Base-by-base conservation (phyloP, 2,797 vertebrate species). In the Ctenopoma multispine region DNA sequence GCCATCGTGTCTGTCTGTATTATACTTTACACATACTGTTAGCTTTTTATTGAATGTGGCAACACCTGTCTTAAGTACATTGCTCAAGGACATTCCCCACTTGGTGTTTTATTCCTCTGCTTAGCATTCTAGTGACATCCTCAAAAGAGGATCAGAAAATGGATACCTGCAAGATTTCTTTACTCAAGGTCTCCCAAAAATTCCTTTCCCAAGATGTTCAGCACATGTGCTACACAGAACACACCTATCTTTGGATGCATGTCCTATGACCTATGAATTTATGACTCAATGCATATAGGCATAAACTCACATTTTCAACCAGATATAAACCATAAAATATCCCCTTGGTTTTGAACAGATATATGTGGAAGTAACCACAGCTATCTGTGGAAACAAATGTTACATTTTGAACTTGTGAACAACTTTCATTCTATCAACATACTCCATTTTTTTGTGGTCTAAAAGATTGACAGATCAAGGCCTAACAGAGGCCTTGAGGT, bases 21-120 rank as follows among this genome's bases (percentile, higher is more conserved):
- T 58, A 46, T 27, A 27, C 69, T 59, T 67, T 62, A 63, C 76
- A 75, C 66, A 63, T 50, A 46, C 1, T 20, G 58, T 64, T 73
- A 44, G 68, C 27, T 57, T 67, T 87, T 55, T 54, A 79, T 87
- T 70, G 64, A 71, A 44, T 29, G 46, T 21, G 59, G 75, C 9
- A 89, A 91, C 91, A 92, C 84, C 89, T 91, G 90, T 91, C 29
- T 82, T 69, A 69, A 29, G 76, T 63, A 69, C 76, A 48, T 24
- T 15, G 47, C 80, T 87, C 73, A 82, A 70, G 81, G 88, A 89
- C 79, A 85, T 87, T 84, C 80, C 84, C 80, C 23, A 7, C 20
- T 55, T 2, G 12, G 0, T 3, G 43, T 72, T 77, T 72, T 56
- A 90, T 90, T 86, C 89, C 81, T 80, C 61, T 0, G 34, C 40